Evolutionary conservation across 1,140 invertebrate genomes (phyloP).

Genomic region (Pantala flavescens): DNA sequence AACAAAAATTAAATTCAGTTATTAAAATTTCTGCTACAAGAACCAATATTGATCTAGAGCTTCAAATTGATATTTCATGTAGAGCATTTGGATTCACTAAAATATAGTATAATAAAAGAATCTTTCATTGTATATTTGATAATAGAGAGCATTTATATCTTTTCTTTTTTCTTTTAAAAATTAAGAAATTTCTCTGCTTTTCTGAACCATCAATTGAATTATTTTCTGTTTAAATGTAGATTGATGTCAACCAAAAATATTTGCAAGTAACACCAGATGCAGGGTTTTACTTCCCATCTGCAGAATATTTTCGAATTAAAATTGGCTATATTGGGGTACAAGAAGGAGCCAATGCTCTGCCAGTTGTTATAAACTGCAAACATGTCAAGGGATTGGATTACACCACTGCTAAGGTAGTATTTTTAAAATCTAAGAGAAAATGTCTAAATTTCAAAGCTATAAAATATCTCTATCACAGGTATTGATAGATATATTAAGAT

Average conservation of each 20-base stretch:
- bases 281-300: slow-evolving; percentile 53
- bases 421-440: neutral
- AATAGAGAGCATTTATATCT: too few species aligned
- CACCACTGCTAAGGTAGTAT: slow-evolving; percentile 43
- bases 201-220: neutral
- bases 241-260: slow-evolving; percentile 34
- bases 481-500: neutral
- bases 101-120: too few species aligned
- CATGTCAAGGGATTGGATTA: slow-evolving; percentile 51
- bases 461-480: neutral
- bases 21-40: too few species aligned
- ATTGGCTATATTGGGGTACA: slow-evolving; percentile 29
- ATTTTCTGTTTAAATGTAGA: slow-evolving; percentile 18
- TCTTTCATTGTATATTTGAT: too few species aligned
- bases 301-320: slow-evolving; percentile 43
- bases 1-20: too few species aligned
- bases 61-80: too few species aligned
- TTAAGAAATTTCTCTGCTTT: too few species aligned
- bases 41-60: too few species aligned
- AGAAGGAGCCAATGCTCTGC: slow-evolving; percentile 30
- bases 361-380: slow-evolving; percentile 47
- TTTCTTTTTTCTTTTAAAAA: too few species aligned
- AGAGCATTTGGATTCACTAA: too few species aligned
- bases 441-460: neutral
- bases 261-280: slow-evolving; percentile 47